These are phyloP conservation scores for Ctenopoma kingsleyae DNA, from an alignment of 2,797 vertebrate genomes.

Conservation along the genomic window DNA sequence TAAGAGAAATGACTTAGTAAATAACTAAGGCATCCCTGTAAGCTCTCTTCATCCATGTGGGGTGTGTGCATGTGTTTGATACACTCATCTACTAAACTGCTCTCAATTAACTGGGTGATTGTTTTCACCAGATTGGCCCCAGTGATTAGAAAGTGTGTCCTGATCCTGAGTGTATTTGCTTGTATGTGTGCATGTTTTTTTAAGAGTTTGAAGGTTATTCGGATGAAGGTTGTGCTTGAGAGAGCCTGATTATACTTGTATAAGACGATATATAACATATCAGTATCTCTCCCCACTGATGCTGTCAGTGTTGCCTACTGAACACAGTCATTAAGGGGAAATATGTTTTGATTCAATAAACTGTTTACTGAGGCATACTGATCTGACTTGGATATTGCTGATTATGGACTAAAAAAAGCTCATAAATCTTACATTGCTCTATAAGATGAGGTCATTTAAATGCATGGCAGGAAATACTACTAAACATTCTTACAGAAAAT, in stretches of 20 bases:
- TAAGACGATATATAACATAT: constrained; percentile 49
- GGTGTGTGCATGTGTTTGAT: constrained; percentile 56
- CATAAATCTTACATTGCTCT: constrained; percentile 58
- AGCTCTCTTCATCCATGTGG: constrained; percentile 56
- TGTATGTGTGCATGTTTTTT: constrained; percentile 29
- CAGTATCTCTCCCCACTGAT: constrained; percentile 32
- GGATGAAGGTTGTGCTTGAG: constrained; percentile 67
- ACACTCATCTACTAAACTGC: constrained; percentile 76
- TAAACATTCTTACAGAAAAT: constrained; percentile 62
- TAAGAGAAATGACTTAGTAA: constrained; percentile 84
- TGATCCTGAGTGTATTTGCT: constrained; percentile 22
- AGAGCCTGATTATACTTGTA: constrained; percentile 61
- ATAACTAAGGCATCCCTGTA: constrained; percentile 76
- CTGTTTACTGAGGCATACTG: constrained; percentile 60
- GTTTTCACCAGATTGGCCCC: constrained; percentile 79
- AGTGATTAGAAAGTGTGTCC: constrained; percentile 73
- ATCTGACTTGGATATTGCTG: constrained; percentile 63
- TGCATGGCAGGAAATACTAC: constrained; percentile 56
- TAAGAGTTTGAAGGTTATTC: constrained; percentile 46
- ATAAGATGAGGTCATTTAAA: constrained; percentile 73
- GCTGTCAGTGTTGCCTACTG: constrained; percentile 41
- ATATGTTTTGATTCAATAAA: constrained; percentile 74
- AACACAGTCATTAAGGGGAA: constrained; percentile 52
- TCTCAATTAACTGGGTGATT: constrained; percentile 85
- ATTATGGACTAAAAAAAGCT: constrained; percentile 62